Evolutionary conservation across 1,140 invertebrate genomes (phyloP).

Genomic region (Aethina tumida): DNA sequence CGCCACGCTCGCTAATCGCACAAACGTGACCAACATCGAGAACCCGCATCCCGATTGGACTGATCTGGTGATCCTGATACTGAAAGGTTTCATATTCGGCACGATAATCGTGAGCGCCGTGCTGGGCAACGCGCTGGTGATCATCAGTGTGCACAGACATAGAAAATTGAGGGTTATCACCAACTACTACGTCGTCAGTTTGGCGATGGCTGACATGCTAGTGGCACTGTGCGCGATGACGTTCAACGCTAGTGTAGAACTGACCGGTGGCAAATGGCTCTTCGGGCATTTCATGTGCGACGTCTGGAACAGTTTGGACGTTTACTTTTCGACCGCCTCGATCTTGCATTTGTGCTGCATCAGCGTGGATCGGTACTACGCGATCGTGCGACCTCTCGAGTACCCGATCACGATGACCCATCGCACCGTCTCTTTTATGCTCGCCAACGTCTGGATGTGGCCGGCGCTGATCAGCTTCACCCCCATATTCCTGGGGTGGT

Average conservation of each 20-base stretch:
- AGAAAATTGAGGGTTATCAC: slow-evolving; percentile 74
- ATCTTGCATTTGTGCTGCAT: slow-evolving; percentile 93
- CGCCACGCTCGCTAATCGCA: slow-evolving; percentile 23
- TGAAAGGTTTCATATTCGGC: slow-evolving; percentile 67
- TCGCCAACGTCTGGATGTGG: slow-evolving; percentile 80
- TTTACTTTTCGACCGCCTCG: slow-evolving; percentile 90
- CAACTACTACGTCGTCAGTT: slow-evolving; percentile 90
- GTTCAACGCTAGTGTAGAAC: slow-evolving; percentile 84
- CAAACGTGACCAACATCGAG: slow-evolving; percentile 29
- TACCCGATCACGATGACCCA: slow-evolving; percentile 83
- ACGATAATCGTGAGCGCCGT: slow-evolving; percentile 79
- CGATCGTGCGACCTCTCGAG: slow-evolving; percentile 79
- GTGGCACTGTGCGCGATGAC: slow-evolving; percentile 90
- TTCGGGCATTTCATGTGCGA: slow-evolving; percentile 87
- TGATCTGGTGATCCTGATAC: slow-evolving; percentile 45
- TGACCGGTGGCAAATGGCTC: slow-evolving; percentile 70
- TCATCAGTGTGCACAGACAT: slow-evolving; percentile 64
- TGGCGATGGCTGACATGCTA: slow-evolving; percentile 84
- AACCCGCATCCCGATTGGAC: slow-evolving; percentile 37
- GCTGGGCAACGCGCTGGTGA: slow-evolving; percentile 78
- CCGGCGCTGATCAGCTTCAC: slow-evolving; percentile 90
- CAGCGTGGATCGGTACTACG: slow-evolving; percentile 85
- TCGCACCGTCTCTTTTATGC: slow-evolving; percentile 68
- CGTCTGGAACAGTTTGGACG: slow-evolving; percentile 89
- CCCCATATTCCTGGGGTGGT: slow-evolving; percentile 90